These are phyloP conservation scores for Morus bassanus DNA, from an alignment of 2,797 vertebrate genomes.

Conservation along the genomic window DNA sequence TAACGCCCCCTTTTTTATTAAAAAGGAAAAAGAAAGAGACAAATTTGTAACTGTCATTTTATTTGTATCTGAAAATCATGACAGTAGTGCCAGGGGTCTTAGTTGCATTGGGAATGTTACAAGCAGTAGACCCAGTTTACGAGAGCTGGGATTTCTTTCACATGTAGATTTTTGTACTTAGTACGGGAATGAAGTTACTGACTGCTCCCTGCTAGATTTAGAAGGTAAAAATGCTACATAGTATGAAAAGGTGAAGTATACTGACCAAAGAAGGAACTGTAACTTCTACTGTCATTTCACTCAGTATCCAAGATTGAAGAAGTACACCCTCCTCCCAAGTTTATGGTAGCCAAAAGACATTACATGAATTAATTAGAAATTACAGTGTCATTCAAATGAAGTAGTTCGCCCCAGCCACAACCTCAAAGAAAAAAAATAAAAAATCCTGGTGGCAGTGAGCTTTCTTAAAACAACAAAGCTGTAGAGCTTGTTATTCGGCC, in stretches of 20 bases:
- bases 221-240: neutral
- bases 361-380: neutral
- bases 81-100: neutral
- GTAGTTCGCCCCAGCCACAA: neutral
- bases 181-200: neutral
- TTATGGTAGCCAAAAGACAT: neutral
- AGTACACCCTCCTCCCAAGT: neutral
- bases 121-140: neutral
- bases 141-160: constrained; percentile 17
- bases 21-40: neutral
- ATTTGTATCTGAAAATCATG: constrained; percentile 19
- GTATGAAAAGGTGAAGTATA: neutral
- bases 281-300: neutral
- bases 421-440: neutral
- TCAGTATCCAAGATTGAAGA: neutral
- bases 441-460: neutral
- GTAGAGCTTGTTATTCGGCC: neutral
- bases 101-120: neutral
- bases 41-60: neutral
- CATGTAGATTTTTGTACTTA: neutral
- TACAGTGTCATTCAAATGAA: neutral
- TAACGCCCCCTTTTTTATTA: neutral
- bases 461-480: neutral
- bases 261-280: neutral
- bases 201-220: neutral